Conservation (phyloP, 2,797 vertebrate species). For the Dromococcyx pavoninus region DNA sequence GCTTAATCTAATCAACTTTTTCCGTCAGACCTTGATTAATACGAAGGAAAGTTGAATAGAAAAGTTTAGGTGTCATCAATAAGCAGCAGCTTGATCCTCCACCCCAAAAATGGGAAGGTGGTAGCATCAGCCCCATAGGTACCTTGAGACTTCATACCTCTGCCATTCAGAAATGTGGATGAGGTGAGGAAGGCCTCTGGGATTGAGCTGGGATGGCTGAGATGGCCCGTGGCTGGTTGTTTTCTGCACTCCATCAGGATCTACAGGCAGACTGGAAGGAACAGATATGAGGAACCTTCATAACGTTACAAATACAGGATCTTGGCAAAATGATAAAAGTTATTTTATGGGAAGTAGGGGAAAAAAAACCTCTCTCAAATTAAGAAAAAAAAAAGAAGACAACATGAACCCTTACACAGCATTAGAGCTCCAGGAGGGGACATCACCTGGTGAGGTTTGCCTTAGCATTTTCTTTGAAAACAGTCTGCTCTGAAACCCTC, state of each 20-base stretch:
- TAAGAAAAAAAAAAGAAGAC: no score
- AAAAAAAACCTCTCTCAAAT: neutral
- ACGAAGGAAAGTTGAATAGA: neutral
- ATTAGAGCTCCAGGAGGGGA: neutral
- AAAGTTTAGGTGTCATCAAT: neutral
- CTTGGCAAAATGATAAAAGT: neutral
- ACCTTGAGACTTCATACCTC: neutral
- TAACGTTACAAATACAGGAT: neutral
- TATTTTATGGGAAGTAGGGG: neutral
- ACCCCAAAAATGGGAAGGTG: neutral
- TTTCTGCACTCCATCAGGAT: neutral
- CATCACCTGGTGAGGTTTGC: neutral
- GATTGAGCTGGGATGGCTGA: neutral
- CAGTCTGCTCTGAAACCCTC: conserved; percentile 49
- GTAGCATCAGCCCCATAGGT: neutral
- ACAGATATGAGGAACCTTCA: neutral
- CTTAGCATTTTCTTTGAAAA: conserved; percentile 58
- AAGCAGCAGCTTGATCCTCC: neutral
- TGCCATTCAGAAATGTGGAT: neutral
- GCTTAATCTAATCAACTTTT: neutral
- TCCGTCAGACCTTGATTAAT: neutral
- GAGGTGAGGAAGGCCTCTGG: neutral
- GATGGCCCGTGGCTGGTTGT: neutral
- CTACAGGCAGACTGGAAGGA: neutral
- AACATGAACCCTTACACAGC: neutral